These are phyloP conservation scores for Aeoliscus strigatus DNA, from an alignment of 2,797 vertebrate genomes.

Conservation along the genomic window DNA sequence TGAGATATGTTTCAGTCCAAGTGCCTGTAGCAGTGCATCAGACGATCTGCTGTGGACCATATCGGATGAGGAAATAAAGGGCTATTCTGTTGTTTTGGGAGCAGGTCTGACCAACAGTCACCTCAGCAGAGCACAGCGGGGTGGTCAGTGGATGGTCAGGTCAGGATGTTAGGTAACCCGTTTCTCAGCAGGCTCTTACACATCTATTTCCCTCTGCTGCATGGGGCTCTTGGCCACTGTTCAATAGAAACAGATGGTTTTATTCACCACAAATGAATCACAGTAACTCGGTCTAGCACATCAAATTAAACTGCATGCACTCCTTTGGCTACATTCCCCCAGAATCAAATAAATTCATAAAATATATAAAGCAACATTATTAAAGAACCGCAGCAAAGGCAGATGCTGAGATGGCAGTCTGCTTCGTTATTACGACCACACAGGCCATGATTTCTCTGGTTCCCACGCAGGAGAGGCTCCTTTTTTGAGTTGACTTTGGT, in stretches of 20 bases:
- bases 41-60: too few species aligned
- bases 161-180: constrained; percentile 46
- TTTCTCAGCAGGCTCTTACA: constrained; percentile 29
- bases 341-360: constrained; percentile 61
- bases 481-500: constrained; percentile 45
- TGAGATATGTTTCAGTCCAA: too few species aligned
- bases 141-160: constrained; percentile 43
- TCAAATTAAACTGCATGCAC: constrained; percentile 45
- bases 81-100: constrained; percentile 15
- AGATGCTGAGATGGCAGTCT: constrained; percentile 50
- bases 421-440: constrained; percentile 60
- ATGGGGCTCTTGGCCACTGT: constrained; percentile 47
- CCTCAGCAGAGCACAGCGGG: constrained; percentile 11
- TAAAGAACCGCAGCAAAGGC: constrained; percentile 60
- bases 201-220: constrained; percentile 27
- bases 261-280: constrained; percentile 64
- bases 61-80: constrained; percentile 3
- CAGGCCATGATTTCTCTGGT: constrained; percentile 37
- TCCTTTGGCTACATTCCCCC: constrained; percentile 49
- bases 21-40: too few species aligned
- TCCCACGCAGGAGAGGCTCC: constrained; percentile 57
- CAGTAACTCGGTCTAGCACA: constrained; percentile 31
- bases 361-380: constrained; percentile 58
- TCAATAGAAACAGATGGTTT: constrained; percentile 73
- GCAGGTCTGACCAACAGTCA: constrained; percentile 31